Base-by-base conservation (phyloP, 1,140 invertebrate species). In the Eumeta japonica region DNA sequence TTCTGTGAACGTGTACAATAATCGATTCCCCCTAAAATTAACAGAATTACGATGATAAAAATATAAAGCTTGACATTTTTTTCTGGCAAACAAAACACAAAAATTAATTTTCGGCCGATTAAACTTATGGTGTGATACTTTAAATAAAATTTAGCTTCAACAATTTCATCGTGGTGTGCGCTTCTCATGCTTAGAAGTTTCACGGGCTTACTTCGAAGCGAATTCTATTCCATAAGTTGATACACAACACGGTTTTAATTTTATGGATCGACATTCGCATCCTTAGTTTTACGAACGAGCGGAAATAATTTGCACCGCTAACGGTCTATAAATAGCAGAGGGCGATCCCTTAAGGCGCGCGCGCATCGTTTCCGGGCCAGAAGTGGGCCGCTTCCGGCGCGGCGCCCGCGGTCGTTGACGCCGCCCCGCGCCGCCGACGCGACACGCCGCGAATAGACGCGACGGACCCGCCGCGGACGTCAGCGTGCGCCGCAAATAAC, bases 361-460 rank as follows among this genome's bases (percentile, higher is more conserved):
- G 62, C 55, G 62, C 55, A 58, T 33, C 58, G 58, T 67, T 74
- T 74, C 68, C 68, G 68, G 68, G 62, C 62, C 71, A 66, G 66
- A 70, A 73, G 66, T 71, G 60, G 65, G 66, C 51, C 63, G 63
- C 60, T 74, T 74, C 68, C 68, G 65, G 50, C 50, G 61, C 57
- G 52, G 5, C 20, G 5, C 20, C 5, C 5, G 62, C 60, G 68
- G 65, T 73, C 67, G 60, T 73, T 70, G 67, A 70, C 67, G 63
- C 60, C 52, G n/a, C n/a, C n/a, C n/a, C n/a, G n/a, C n/a, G n/a
- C n/a, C n/a, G n/a, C n/a, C n/a, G n/a, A n/a, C 24, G 35, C 28
- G 20, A 37, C 20, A 20, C 35, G 35, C 35, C 35, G 35, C 35
- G 35, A 37, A 37, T 37, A 37, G 35, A n/a, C n/a, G n/a, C n/a